These are phyloP conservation scores for Barypeithes pellucidus DNA, from an alignment of 2,888 invertebrate genomes.

Conservation along the genomic window DNA sequence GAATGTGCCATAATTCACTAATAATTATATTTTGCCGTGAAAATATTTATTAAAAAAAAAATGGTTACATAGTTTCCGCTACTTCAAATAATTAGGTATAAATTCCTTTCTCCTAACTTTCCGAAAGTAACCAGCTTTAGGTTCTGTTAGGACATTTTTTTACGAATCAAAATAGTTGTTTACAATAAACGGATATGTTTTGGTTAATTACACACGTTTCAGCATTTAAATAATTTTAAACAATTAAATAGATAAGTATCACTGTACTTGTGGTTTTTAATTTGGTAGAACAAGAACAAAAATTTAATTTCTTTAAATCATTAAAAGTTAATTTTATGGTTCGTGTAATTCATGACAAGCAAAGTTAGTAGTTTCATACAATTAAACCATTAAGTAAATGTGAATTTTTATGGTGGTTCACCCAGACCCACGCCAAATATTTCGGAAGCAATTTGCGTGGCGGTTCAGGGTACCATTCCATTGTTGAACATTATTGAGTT, in stretches of 20 bases:
- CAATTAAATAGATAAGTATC: constrained; percentile 58
- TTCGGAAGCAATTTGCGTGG: constrained; percentile 62
- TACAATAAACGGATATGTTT: constrained; percentile 42
- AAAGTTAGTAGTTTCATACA: constrained; percentile 60
- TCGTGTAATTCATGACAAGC: constrained; percentile 63
- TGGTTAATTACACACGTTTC: constrained; percentile 45
- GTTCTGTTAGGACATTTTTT: constrained; percentile 6
- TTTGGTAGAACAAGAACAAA: constrained; percentile 60
- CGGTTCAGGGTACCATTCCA: constrained; percentile 32
- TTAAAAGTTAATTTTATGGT: constrained; percentile 69
- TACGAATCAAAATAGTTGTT: constrained; percentile 13
- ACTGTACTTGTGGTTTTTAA: constrained; percentile 54
- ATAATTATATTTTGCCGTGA: too few species aligned
- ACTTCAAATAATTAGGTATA: too few species aligned
- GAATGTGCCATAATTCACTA: too few species aligned
- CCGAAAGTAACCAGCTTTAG: background rate
- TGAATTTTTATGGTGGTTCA: constrained; percentile 64
- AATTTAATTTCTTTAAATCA: constrained; percentile 64
- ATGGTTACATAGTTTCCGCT: too few species aligned
- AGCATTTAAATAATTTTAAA: constrained; percentile 35
- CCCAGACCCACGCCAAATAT: constrained; percentile 57
- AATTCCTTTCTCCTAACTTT: too few species aligned
- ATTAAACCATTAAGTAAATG: constrained; percentile 68
- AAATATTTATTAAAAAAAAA: too few species aligned
- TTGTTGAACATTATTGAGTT: constrained; percentile 42